Percentiles rank a stretch among this genome's conserved stretches.
Conservation (phyloP, 2,888 invertebrate species). For the Brachylomia viminalis region DNA sequence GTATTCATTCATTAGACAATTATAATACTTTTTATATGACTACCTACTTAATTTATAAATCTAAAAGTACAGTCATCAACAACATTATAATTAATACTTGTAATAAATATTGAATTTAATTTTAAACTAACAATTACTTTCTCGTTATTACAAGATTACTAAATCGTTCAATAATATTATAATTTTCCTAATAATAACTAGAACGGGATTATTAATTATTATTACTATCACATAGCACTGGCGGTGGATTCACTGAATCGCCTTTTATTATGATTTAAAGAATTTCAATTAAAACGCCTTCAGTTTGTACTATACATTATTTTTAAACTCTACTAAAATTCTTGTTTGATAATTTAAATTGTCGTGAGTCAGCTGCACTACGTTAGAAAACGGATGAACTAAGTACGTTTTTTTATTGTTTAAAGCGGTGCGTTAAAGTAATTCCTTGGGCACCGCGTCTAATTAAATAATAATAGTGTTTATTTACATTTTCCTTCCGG, state of each 20-base stretch:
- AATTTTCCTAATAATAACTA: conserved; percentile 59
- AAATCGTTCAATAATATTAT: conserved; percentile 34
- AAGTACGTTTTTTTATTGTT: conserved; percentile 54
- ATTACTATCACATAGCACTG: conserved; percentile 87
- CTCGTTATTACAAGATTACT: conserved; percentile 32
- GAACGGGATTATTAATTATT: conserved; percentile 65
- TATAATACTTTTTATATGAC: conserved; percentile 66
- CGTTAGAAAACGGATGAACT: conserved; percentile 41
- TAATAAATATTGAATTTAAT: conserved; percentile 64
- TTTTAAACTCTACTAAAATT: conserved; percentile 29
- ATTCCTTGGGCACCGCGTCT: conserved; percentile 40
- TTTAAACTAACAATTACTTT: conserved; percentile 49
- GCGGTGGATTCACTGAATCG: conserved; percentile 79
- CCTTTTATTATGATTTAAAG: conserved; percentile 70
- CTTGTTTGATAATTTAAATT: conserved; percentile 27
- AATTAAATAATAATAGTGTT: conserved; percentile 52
- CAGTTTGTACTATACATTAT: conserved; percentile 67
- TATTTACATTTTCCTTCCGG: conserved; percentile 60
- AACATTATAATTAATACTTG: conserved; percentile 56
- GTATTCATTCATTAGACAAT: conserved; percentile 49
- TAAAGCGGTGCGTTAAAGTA: conserved; percentile 26
- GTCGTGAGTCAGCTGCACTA: conserved; percentile 45
- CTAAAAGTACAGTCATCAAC: conserved; percentile 67
- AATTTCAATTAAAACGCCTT: conserved; percentile 66
- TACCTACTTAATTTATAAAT: conserved; percentile 62